These are phyloP conservation scores for Hydroisotoma schaefferi DNA, from an alignment of 2,888 invertebrate species.

Conservation along the genomic window DNA sequence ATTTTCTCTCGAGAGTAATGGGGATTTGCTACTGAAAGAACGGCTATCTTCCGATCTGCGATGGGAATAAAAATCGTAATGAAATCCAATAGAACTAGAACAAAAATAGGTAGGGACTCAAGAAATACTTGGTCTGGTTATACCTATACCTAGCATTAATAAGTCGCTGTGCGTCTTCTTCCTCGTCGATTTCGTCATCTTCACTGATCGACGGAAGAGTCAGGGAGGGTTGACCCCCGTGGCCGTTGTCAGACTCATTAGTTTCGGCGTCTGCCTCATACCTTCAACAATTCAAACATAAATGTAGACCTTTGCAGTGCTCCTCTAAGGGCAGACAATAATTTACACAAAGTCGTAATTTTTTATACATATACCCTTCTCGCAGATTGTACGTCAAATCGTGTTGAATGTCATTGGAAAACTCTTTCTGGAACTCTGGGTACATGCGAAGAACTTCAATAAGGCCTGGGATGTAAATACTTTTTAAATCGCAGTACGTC, in stretches of 20 bases:
- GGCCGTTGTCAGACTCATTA: slow-evolving; percentile 50
- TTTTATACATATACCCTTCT: slow-evolving; percentile 81
- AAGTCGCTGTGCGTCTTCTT: slow-evolving; percentile 59
- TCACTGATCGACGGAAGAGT: slow-evolving; percentile 91
- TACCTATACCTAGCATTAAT: slow-evolving; percentile 42
- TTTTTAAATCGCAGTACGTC: slow-evolving; percentile 94
- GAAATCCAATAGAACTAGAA: background rate
- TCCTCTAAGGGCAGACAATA: background rate
- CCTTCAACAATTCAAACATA: slow-evolving; percentile 25
- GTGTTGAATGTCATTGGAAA: slow-evolving; percentile 89
- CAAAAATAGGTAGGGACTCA: background rate
- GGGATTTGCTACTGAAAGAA: slow-evolving; percentile 49
- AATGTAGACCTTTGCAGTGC: background rate
- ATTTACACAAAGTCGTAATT: background rate
- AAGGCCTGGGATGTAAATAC: slow-evolving; percentile 84
- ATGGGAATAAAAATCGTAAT: slow-evolving; percentile 20
- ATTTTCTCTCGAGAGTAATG: slow-evolving; percentile 47
- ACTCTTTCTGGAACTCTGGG: slow-evolving; percentile 92
- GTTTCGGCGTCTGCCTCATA: slow-evolving; percentile 45
- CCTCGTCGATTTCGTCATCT: slow-evolving; percentile 81
- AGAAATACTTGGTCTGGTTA: background rate
- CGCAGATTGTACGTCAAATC: slow-evolving; percentile 91
- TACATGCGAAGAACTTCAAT: slow-evolving; percentile 84
- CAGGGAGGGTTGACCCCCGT: slow-evolving; percentile 65
- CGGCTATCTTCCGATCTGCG: slow-evolving; percentile 47